These are phyloP conservation scores for Pyrocoelia pectoralis DNA, from an alignment of 2,888 invertebrate species.

Conservation along the genomic window DNA sequence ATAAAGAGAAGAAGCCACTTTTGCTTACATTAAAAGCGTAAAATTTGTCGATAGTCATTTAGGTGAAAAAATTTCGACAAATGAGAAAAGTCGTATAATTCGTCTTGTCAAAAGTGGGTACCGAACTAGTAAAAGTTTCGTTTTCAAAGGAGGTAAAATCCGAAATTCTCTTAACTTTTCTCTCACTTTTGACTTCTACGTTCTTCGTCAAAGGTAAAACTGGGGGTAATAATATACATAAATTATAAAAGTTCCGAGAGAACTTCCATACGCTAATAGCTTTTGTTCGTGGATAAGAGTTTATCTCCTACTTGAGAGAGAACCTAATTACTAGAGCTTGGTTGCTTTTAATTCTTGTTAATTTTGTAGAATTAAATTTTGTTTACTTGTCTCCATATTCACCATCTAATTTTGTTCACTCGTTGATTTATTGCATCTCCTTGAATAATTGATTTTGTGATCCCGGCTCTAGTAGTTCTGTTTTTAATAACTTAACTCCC, in stretches of 20 bases:
- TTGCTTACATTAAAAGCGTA: not conserved
- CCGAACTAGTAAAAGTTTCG: not conserved
- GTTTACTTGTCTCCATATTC: not conserved
- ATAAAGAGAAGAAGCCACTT: not conserved
- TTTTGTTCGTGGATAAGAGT: slow-evolving; percentile 17
- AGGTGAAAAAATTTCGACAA: not conserved
- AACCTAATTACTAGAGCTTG: slow-evolving; percentile 7
- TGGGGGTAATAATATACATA: slow-evolving; percentile 16
- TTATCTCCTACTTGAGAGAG: slow-evolving; percentile 5
- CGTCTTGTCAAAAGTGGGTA: not conserved
- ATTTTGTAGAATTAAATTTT: not conserved
- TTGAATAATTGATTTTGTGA: too few relatives aligned
- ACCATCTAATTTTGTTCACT: not conserved
- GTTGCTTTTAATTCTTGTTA: not conserved
- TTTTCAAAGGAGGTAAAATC: not conserved
- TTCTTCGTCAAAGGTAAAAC: slow-evolving; percentile 16
- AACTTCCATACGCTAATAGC: slow-evolving; percentile 16
- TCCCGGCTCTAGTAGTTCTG: too few relatives aligned
- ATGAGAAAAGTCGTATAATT: not conserved
- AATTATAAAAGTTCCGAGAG: slow-evolving; percentile 13
- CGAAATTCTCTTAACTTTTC: not conserved
- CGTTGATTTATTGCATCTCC: not conserved
- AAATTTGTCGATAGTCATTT: not conserved
- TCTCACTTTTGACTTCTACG: slow-evolving; percentile 10
- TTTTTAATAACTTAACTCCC: too few relatives aligned